Base-by-base conservation (phyloP, 92 coral and sea anemone genomes). In the Phenganax subtilis region DNA sequence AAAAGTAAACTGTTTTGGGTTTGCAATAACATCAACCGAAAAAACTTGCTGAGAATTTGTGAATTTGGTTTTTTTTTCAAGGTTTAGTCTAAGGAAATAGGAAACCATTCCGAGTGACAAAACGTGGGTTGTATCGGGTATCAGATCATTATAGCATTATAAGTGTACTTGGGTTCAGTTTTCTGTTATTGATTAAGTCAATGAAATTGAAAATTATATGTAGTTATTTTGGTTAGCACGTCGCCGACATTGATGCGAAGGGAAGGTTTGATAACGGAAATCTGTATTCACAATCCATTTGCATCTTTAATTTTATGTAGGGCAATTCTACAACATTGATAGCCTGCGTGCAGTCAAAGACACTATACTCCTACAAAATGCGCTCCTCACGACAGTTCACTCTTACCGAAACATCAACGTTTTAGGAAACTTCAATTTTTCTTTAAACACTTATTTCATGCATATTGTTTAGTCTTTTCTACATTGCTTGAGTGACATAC, bases 101-200 rank as follows among this genome's bases (percentile, higher is more conserved):
- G 9, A 64, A 64, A 28, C 70, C 70, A 25, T 25, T 8, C 6
- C 20, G 47, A 37, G 47, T 1, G 37, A 11, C 17, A 12, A 7
- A 62, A 64, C 37, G 9, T 64, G 70, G 70, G 37, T 25, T 17
- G 16, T 37, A 37, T 68, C 54, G 16, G 53, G 47, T 68, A 37
- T 12, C 73, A 61, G 25, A 61, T 61, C 25, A 12, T 30, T 3
- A 30, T 20, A 20, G 47, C 47, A 68, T 30, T 37, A 68, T 30
- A 30, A 68, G 5, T 68, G 29, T 68, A 68, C 29, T 68, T 68
- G 15, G 31, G 53, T 68, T 64, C 47, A 37, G 47, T 28, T 27
- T 15, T n/a, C 30, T 37, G n/a, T 29, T 51, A 68, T 37, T 30
- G 73, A 68, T 68, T 68, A 68, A n/a, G 70, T 37, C 65, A 64